Percentiles rank a stretch among this genome's conserved stretches.
phyloP scores from a whole-genome alignment of 2,888 invertebrate genomes.

The Dyspetes luteomarginatus region DNA sequence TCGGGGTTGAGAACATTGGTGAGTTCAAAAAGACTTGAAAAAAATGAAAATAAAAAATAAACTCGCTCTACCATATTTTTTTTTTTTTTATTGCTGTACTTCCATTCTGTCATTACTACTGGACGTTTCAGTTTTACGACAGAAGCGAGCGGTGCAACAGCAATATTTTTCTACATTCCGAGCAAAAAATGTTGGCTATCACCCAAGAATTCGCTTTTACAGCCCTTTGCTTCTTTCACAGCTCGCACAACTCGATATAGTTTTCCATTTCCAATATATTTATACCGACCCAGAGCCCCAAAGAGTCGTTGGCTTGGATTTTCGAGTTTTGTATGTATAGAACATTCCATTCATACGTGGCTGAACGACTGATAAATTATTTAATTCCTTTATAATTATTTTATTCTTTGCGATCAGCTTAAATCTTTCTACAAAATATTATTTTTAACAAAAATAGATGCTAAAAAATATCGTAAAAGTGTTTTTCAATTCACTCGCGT shows the following conservation, averaged over 20 bases:
- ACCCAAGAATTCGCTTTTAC: neutral
- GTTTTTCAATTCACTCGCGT: too few species aligned
- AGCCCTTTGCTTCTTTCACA: neutral
- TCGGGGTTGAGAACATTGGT: constrained; percentile 96
- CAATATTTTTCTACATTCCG: constrained; percentile 26
- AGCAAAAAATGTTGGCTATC: neutral
- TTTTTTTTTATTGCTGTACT: neutral
- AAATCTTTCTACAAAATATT: too few species aligned
- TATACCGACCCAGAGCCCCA: neutral
- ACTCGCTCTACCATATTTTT: constrained; percentile 2
- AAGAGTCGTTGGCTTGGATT: neutral
- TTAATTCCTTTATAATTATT: too few species aligned
- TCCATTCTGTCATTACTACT: neutral
- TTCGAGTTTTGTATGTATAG: neutral
- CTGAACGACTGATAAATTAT: too few species aligned
- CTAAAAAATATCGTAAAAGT: too few species aligned
- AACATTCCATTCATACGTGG: neutral
- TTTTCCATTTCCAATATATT: neutral
- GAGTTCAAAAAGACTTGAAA: constrained; percentile 73
- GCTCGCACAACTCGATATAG: constrained; percentile 3
- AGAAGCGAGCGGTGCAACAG: neutral
- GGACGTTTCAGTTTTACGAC: neutral
- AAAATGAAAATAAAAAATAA: constrained; percentile 6
- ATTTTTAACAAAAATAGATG: too few species aligned
- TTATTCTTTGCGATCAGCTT: too few species aligned